Evolutionary conservation across 1,140 invertebrate genomes (phyloP), one percentile per base, ranked within the genome.

Genomic region (Brachionus asplanchnoidis): DNA sequence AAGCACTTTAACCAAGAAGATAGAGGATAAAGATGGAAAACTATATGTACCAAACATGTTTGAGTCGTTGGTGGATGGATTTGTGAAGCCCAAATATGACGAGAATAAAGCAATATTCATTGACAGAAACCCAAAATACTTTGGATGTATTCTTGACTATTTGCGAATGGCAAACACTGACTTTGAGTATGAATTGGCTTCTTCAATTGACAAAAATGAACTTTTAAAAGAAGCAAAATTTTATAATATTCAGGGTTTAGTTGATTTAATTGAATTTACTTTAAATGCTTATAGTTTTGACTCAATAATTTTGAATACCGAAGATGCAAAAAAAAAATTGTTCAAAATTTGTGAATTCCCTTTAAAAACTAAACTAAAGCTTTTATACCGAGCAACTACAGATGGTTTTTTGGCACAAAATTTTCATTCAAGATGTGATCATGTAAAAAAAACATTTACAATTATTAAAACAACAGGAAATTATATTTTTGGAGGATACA

Each of bases 401-500:
- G 84, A 86, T 85, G 85, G 85, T 1, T 85, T 75, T 80, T 20
- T 20, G n/a, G 73, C 84, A 23, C 46, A 53, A 11, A 77, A 40
- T 14, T 86, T 86, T 73, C 86, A 86, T 44, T 65, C 56, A 14
- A 70, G 75, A 20, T 86, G 85, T 79, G 73, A 86, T 53, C 79
- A 85, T 60, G 42, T 85, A 11, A 78, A 85, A 5, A 84, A 85
- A 20, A 86, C 86, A 23, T 73, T 86, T 12, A 86, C 85, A 46
- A 85, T 86, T 8, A 36, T 85, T n/a, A 85, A 85, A 56, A 85
- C 86, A 44, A 79, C 56, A 5, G 8, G 42, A 66, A 75, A 68
- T 8, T 83, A 42, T 66, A 70, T 86, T 20, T 86, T 84, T 79
- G 86, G 85, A n/a, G 86, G 86, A 12, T 86, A 85, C 65, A 85